Evolutionary conservation across 2,797 vertebrate genomes (phyloP), one percentile per base, ranked within the genome.

Genomic region (Poliocrania exsul): DNA sequence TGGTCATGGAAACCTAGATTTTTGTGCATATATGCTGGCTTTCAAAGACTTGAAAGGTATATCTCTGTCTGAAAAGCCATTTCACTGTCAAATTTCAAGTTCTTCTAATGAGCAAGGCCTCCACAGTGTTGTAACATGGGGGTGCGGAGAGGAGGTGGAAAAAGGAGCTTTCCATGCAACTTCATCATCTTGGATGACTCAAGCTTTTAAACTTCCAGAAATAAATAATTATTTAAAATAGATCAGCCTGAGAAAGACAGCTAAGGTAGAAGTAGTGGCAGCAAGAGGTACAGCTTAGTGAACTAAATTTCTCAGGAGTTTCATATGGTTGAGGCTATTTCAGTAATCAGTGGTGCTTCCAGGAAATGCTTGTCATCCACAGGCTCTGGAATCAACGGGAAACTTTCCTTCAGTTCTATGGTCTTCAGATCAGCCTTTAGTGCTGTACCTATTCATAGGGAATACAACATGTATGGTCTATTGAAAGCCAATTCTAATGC

Each of bases 171-270:
- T 94, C 75, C 75, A 64, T 88, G 35, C 24, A 78, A 81, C 75
- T 72, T 78, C 58, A 51, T 92, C 11, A 46, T 82, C 44, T 58
- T 1, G 0, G 72, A 83, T 89, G 91, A 94, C 47, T 94, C 91
- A 94, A 72, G 25, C 38, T 75, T 88, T 95, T 93, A 94, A 92
- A 81, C 23, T 93, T 93, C 17, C 70, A 60, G 86, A 73, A 74
- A 86, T 12, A 92, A 94, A 78, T 44, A 90, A 81, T 71, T 74
- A 85, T 81, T 87, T 78, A 19, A 93, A 92, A 57, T 66, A 78
- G 28, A 83, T 72, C 61, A 74, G 15, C 64, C 31, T 75, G 50
- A 92, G 72, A 92, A 25, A 87, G 60, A 38, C 57, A 93, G 23
- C 46, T 81, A 53, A 85, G 61, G 66, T 31, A 69, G 44, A 88